A percentile compares a stretch with the other conserved stretches of the same genome.
phyloP scores from a whole-genome alignment of 2,888 invertebrate species.

The Xestoiulus laeticollis region DNA sequence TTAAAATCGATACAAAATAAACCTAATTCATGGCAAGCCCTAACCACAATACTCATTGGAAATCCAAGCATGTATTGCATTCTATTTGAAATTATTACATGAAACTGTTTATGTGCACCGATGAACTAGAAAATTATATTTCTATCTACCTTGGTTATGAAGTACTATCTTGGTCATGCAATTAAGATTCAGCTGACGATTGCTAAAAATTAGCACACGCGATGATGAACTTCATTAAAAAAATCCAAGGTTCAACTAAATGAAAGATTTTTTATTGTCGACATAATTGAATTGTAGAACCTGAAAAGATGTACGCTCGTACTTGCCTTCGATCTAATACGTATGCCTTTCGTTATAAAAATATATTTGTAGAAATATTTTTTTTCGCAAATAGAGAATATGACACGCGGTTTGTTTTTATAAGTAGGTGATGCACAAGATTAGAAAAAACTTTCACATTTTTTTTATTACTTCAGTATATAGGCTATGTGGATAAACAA shows the following conservation, averaged over 20 bases:
- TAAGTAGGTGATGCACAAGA: not conserved
- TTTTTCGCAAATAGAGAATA: not conserved
- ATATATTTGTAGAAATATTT: too few species aligned
- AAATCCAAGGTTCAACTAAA: not conserved
- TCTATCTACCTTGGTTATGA: not conserved
- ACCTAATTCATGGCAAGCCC: not conserved
- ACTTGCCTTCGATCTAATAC: not conserved
- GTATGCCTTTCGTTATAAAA: too few species aligned
- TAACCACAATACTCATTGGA: not conserved
- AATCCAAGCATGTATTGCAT: not conserved
- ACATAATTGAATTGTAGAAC: not conserved
- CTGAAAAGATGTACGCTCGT: not conserved
- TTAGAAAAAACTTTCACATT: not conserved
- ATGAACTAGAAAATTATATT: constrained; percentile 16
- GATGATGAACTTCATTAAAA: not conserved
- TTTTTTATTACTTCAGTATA: not conserved
- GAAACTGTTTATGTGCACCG: not conserved
- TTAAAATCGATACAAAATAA: not conserved
- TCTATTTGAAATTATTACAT: not conserved
- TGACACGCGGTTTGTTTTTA: not conserved
- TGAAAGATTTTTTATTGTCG: not conserved
- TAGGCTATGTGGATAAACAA: not conserved
- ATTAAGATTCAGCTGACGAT: constrained; percentile 18
- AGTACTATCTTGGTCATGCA: not conserved
- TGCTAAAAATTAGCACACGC: not conserved